These are phyloP conservation scores for Ceriagrion tenellum DNA, from an alignment of 2,888 invertebrate species.

Conservation along the genomic window DNA sequence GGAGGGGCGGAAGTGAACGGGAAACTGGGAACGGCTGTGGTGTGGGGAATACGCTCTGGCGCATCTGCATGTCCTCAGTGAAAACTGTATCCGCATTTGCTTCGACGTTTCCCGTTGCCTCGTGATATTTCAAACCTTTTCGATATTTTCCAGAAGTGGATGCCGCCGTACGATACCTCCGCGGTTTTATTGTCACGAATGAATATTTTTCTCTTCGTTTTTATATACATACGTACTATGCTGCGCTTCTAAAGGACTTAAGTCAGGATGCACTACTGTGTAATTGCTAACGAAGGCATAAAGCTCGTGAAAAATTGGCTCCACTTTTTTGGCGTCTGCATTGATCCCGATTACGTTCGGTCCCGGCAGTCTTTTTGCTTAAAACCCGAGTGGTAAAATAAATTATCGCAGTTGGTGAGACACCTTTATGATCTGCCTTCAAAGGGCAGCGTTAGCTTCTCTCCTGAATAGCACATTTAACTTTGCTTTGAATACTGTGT, in stretches of 20 bases:
- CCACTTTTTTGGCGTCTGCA: neutral
- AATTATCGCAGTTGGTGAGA: neutral
- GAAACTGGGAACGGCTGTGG: too few relatives aligned
- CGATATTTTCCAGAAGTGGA: neutral
- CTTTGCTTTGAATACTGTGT: neutral
- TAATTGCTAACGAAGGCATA: constrained; percentile 3
- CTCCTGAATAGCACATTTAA: neutral
- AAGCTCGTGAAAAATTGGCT: neutral
- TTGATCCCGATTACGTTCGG: neutral
- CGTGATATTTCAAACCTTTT: neutral
- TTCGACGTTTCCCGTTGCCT: neutral
- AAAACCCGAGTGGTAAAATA: neutral
- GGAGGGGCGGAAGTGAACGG: too few relatives aligned
- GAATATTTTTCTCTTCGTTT: neutral
- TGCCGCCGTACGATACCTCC: neutral
- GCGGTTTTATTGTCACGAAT: neutral
- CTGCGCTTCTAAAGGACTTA: neutral
- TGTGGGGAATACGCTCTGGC: neutral
- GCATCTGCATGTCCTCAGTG: neutral
- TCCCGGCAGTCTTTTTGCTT: neutral
- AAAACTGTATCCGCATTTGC: neutral
- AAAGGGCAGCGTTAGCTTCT: neutral
- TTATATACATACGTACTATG: neutral
- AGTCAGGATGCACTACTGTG: neutral
- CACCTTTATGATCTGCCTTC: neutral